Conservation (phyloP, 64 coral and sea anemone genomes). For the Hydrozoanthus tunicans region DNA sequence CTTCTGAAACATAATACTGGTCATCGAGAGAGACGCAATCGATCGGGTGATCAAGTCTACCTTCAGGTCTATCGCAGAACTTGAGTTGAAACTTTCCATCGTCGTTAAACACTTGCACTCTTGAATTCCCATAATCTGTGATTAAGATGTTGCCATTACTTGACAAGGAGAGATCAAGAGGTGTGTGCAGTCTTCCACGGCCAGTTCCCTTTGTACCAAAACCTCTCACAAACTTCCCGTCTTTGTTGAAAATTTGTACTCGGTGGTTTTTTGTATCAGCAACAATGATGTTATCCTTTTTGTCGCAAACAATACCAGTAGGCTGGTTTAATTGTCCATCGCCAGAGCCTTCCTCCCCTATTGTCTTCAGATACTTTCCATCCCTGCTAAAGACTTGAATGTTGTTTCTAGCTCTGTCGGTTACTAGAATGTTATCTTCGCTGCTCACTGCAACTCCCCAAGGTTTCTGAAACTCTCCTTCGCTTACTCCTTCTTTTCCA, state of each 20-base stretch:
- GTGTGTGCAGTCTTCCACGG: conserved; percentile 33
- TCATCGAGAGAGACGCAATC: conserved; percentile 26
- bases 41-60: conserved; percentile 46
- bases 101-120: conserved; percentile 43
- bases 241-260: conserved; percentile 49
- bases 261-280: conserved; percentile 52
- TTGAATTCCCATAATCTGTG: conserved; percentile 52
- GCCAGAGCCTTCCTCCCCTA: conserved; percentile 32
- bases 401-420: conserved; percentile 48
- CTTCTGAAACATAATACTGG: conserved; percentile 44
- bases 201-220: conserved; percentile 43
- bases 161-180: conserved; percentile 47
- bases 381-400: conserved; percentile 54
- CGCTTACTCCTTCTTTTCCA: conserved; percentile 22
- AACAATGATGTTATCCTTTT: conserved; percentile 49
- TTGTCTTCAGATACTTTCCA: conserved; percentile 51
- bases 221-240: conserved; percentile 16
- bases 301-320: conserved; percentile 46
- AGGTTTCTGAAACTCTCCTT: conserved; percentile 50
- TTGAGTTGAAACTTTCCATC: conserved; percentile 55
- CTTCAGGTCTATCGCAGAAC: conserved; percentile 48
- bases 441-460: conserved; percentile 52
- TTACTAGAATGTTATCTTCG: conserved; percentile 26
- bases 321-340: conserved; percentile 43
- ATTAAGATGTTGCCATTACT: conserved; percentile 58